phyloP scores from a whole-genome alignment of 2,113 vertebrate genomes.

The Larimichthys polyactis region DNA sequence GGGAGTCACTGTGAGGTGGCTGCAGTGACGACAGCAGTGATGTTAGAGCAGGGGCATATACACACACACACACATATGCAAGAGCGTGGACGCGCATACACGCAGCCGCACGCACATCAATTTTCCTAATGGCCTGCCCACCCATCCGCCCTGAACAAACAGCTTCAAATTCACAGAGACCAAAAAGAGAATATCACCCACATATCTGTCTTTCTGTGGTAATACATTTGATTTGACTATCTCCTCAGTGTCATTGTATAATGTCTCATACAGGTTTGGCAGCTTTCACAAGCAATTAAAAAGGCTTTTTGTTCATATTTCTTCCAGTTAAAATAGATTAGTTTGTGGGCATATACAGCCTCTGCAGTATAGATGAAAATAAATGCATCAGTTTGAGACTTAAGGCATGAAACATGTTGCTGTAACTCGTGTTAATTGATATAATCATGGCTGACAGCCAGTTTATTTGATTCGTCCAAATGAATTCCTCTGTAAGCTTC shows the following conservation, averaged over 20 bases:
- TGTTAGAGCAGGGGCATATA: conserved; percentile 56
- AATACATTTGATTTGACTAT: background rate
- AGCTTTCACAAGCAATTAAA: background rate
- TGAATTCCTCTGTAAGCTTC: conserved; percentile 34
- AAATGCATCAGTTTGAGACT: conserved; percentile 15
- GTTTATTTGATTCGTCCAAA: conserved; percentile 9
- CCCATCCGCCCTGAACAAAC: conserved; percentile 57
- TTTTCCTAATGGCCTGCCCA: conserved; percentile 72
- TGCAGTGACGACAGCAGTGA: conserved; percentile 80
- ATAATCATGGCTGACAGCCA: conserved; percentile 27
- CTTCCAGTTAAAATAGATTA: background rate
- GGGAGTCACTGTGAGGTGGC: conserved; percentile 80
- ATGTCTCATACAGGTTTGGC: conserved; percentile 8
- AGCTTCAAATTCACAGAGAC: conserved; percentile 58
- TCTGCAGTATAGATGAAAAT: conserved; percentile 18
- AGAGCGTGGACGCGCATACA: conserved; percentile 13
- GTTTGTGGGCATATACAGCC: background rate
- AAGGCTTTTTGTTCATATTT: conserved; percentile 3
- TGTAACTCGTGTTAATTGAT: conserved; percentile 24
- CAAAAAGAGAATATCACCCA: conserved; percentile 62
- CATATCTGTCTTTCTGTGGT: conserved; percentile 30
- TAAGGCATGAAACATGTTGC: conserved; percentile 19
- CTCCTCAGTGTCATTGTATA: background rate
- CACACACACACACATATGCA: conserved; percentile 22
- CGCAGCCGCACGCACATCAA: conserved; percentile 57